phyloP scores from a whole-genome alignment of 2,113 vertebrate species.

The Ailuropoda melanoleuca region DNA sequence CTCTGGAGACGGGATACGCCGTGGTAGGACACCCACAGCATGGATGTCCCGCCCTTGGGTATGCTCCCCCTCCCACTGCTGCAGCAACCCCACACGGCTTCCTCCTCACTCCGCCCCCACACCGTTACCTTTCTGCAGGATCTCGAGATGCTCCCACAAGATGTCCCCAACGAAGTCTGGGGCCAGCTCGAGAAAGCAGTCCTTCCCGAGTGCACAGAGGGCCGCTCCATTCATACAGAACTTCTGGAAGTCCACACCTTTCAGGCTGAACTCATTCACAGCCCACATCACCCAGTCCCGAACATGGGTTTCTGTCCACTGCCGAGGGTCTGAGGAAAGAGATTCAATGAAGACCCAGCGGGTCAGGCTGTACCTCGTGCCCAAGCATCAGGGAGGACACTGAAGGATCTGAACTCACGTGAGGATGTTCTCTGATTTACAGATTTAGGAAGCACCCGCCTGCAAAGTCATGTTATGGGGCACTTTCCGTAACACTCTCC shows the following conservation, averaged over 20 bases:
- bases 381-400: not conserved
- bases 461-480: accelerated
- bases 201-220: slow-evolving; percentile 96
- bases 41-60: accelerated
- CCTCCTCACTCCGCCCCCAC: not conserved
- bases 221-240: slow-evolving; percentile 95
- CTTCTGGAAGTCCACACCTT: slow-evolving; percentile 97
- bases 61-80: accelerated
- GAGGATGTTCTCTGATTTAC: not conserved
- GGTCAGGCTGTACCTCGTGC: not conserved
- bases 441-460: not conserved
- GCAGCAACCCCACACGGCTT: not conserved
- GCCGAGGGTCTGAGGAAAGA: slow-evolving; percentile 90
- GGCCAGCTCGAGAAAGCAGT: slow-evolving; percentile 96
- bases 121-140: slow-evolving; percentile 96
- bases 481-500: not conserved
- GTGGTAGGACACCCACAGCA: no score
- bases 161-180: slow-evolving; percentile 99
- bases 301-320: slow-evolving; percentile 97
- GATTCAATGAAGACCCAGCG: not conserved
- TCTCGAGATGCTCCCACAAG: slow-evolving; percentile 99
- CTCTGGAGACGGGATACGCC: accelerated
- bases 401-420: accelerated
- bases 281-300: slow-evolving; percentile 98
- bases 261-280: slow-evolving; percentile 98